Evolutionary conservation across 2,888 invertebrate genomes (phyloP).

Genomic region (Pomacea canaliculata): DNA sequence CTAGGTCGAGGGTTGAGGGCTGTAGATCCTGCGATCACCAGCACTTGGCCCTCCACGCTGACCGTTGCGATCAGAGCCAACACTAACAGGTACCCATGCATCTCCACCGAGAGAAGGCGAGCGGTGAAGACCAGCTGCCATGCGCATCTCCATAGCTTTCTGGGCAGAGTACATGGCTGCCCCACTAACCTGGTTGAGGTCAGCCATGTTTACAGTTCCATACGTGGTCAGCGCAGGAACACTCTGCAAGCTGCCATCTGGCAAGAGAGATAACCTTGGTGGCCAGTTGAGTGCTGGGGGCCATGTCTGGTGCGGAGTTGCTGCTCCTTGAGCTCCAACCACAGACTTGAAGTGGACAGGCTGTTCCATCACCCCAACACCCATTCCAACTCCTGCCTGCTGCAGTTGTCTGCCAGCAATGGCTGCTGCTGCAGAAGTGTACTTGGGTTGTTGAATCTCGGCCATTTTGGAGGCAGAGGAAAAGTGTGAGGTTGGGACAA

Average conservation of each 20-base stretch:
- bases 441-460: conserved; percentile 21
- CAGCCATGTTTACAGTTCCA: conserved; percentile 34
- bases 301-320: conserved; percentile 32
- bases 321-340: conserved; percentile 29
- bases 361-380: conserved; percentile 31
- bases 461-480: conserved; percentile 19
- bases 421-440: conserved; percentile 30
- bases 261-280: conserved; percentile 25
- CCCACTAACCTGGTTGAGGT: conserved; percentile 25
- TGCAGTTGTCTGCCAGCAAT: conserved; percentile 24
- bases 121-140: conserved; percentile 29
- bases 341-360: conserved; percentile 37
- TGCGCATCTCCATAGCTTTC: conserved; percentile 40
- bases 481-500: conserved; percentile 23
- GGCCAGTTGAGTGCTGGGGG: conserved; percentile 33
- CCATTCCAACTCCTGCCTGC: conserved; percentile 18
- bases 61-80: conserved; percentile 10
- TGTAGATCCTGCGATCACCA: conserved; percentile 20
- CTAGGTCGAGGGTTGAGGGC: conserved; percentile 23
- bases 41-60: conserved; percentile 21
- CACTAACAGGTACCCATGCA: conserved; percentile 23
- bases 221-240: conserved; percentile 28
- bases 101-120: conserved; percentile 17
- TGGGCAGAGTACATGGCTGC: conserved; percentile 36
- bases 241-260: conserved; percentile 19